Evolutionary conservation across 2,797 vertebrate genomes (phyloP).

Genomic region (Scolopax rusticola): DNA sequence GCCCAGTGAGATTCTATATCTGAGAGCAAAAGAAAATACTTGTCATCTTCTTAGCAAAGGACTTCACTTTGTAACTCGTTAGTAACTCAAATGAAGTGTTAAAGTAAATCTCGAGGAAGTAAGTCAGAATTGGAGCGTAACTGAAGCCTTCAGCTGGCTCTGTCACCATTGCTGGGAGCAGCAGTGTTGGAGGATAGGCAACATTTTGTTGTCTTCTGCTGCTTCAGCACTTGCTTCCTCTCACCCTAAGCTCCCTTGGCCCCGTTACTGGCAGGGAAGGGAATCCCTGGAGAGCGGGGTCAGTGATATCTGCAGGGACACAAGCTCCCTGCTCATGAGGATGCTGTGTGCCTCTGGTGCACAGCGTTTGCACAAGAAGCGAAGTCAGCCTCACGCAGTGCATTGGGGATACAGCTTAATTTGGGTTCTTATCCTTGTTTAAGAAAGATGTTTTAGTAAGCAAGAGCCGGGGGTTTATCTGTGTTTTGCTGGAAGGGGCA

Average conservation of each 20-base stretch:
- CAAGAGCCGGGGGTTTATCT: background rate
- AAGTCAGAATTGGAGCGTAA: background rate
- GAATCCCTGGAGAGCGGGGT: background rate
- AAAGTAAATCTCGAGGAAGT: background rate
- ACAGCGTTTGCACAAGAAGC: background rate
- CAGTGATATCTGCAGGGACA: background rate
- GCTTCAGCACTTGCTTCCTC: background rate
- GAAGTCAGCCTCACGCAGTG: background rate
- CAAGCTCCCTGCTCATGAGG: background rate
- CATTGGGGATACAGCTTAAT: background rate
- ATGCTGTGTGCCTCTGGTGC: accelerated
- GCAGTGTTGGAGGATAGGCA: background rate
- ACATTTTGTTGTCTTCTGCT: background rate
- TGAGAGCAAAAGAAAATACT: background rate
- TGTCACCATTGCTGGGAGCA: background rate
- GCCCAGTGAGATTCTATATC: background rate
- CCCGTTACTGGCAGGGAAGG: background rate
- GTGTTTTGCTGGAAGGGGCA: background rate
- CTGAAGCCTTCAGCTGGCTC: background rate
- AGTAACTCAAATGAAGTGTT: background rate
- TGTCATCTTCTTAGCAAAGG: background rate
- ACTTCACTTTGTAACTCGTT: background rate
- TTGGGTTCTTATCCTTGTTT: background rate
- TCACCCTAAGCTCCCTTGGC: background rate
- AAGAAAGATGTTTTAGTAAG: background rate